Percentiles rank a stretch among this genome's conserved stretches.
These are phyloP conservation scores for Aspidoscelis tigris DNA, from an alignment of 2,113 vertebrate species.

Conservation along the genomic window DNA sequence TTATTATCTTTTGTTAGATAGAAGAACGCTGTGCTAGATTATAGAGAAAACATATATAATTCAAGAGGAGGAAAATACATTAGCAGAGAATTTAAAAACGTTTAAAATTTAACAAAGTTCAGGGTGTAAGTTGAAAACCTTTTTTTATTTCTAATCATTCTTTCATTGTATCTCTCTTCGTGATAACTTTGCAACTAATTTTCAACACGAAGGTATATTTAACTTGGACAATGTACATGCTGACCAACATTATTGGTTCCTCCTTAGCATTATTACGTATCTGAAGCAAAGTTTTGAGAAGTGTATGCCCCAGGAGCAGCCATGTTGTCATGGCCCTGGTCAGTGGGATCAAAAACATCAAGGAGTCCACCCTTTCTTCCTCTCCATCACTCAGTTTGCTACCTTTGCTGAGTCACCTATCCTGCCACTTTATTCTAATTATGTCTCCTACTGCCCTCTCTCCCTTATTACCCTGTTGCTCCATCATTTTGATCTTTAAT, in stretches of 20 bases:
- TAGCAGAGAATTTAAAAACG: constrained; percentile 46
- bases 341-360: too few species aligned
- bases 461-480: too few species aligned
- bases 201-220: constrained; percentile 4
- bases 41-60: constrained; percentile 34
- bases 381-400: too few species aligned
- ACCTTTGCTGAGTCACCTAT: too few species aligned
- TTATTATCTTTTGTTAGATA: constrained; percentile 30
- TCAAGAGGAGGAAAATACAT: constrained; percentile 24
- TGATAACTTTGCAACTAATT: constrained; percentile 27
- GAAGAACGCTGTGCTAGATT: constrained; percentile 33
- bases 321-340: too few species aligned
- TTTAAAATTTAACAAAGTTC: constrained; percentile 52
- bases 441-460: too few species aligned
- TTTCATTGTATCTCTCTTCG: constrained; percentile 27
- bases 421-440: too few species aligned
- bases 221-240: constrained; percentile 18
- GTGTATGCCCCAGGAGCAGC: constrained; percentile 4
- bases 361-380: too few species aligned
- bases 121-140: constrained; percentile 39
- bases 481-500: too few species aligned
- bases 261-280: background rate
- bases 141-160: constrained; percentile 54
- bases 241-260: background rate
- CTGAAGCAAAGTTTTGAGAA: constrained; percentile 23